Base-by-base conservation (phyloP, 2,888 invertebrate genomes). In the Philopedon plagiatum region DNA sequence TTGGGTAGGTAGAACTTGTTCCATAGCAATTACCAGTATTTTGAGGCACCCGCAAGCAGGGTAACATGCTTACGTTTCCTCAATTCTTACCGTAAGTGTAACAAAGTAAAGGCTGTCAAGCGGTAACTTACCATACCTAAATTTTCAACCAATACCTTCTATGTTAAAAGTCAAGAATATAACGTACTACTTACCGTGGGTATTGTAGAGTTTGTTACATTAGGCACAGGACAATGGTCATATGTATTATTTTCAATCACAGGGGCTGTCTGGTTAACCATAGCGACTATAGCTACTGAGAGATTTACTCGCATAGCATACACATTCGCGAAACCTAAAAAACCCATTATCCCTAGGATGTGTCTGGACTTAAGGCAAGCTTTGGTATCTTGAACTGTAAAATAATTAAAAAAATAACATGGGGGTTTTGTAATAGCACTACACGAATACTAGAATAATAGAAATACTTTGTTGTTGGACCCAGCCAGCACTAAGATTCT, bases 211-310 rank as follows among this genome's bases (percentile, higher is more conserved):
- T 83, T 86, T 71, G 88, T 88, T 68, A 87, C 81, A 18, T 84
- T 83, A 9, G 84, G 80, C 0, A 87, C 84, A 1, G 89, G 89
- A 79, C 93, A 92, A 5, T 90, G 88, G 83, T 93, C 92, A 68
- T 87, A 83, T 2, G 88, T 87, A 23, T 89, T 88, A 84, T 85
- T 88, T 21, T 87, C 82, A 73, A 85, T 82, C 0, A 91, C 89
- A 66, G 88, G 86, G 0, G 90, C 89, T 1, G 93, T 92, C 63
- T 90, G 89, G 83, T 94, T 94, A 41, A 95, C 94, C 98, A 98
- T 98, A 29, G 96, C 96, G 29, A 98, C 96, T 81, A 98, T 95
- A 37, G 97, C 97, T 19, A 98, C 95, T 0, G 96, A 96, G 32
- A 98, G 88, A 85, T 96, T 96, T 0, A 96, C 95, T 71, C 96